phyloP scores from a whole-genome alignment of 2,113 vertebrate species.

The Nycticryphes semicollaris region DNA sequence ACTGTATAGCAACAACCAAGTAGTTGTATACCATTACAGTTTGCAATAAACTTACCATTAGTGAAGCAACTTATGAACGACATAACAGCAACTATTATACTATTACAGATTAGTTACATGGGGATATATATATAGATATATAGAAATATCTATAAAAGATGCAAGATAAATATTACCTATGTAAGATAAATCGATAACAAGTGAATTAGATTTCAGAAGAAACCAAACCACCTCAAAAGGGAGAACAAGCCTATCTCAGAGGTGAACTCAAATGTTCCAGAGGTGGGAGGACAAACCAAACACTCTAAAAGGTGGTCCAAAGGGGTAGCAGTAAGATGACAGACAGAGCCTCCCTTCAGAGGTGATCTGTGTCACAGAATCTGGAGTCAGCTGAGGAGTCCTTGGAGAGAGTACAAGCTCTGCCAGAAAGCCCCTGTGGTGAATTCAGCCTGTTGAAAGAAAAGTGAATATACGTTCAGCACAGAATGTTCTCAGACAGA shows the following conservation, averaged over 20 bases:
- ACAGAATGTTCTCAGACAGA: neutral
- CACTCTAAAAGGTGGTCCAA: neutral
- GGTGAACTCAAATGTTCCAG: neutral
- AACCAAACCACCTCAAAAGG: neutral
- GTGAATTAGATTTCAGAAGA: neutral
- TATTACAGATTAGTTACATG: neutral
- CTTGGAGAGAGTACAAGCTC: neutral
- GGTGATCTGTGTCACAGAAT: rapidly evolving
- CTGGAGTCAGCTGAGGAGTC: neutral
- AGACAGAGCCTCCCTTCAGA: neutral
- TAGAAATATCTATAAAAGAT: neutral
- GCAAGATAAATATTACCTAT: neutral
- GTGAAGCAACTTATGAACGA: neutral
- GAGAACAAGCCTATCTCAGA: neutral
- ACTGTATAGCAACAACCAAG: neutral
- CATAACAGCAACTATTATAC: neutral
- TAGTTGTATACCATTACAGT: neutral
- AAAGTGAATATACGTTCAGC: neutral
- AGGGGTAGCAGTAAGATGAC: neutral
- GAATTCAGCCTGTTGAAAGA: neutral
- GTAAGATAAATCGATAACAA: neutral
- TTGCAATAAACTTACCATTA: neutral
- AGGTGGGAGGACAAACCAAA: neutral
- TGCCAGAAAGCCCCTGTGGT: rapidly evolving
- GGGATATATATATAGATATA: neutral